Percentiles rank a stretch among this genome's conserved stretches.
These are phyloP conservation scores for Nasonia oneida DNA, from an alignment of 2,888 invertebrate genomes.

Conservation along the genomic window DNA sequence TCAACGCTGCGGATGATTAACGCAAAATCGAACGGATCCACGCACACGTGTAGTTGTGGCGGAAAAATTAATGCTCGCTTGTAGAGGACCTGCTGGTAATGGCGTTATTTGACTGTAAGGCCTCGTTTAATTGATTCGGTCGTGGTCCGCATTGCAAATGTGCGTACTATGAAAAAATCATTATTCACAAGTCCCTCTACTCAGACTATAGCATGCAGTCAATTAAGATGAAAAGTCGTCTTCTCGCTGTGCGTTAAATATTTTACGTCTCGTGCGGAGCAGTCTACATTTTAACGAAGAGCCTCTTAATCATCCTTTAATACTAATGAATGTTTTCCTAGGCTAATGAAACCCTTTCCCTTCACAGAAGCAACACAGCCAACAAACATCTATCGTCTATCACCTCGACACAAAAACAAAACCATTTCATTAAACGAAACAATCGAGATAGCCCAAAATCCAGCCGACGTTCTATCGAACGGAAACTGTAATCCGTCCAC, in stretches of 20 bases:
- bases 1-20: not conserved
- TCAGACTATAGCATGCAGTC: too few species aligned
- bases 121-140: not conserved
- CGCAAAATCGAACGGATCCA: not conserved
- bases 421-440: not conserved
- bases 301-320: not conserved
- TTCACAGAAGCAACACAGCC: too few species aligned
- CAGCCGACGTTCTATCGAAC: not conserved
- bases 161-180: not conserved
- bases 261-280: not conserved
- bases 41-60: not conserved
- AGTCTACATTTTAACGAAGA: not conserved
- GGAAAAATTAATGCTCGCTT: conserved; percentile 3
- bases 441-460: not conserved
- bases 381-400: too few species aligned
- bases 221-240: not conserved
- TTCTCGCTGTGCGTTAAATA: not conserved
- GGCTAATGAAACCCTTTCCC: too few species aligned
- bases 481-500: not conserved
- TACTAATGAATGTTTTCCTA: not conserved
- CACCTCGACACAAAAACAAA: not conserved
- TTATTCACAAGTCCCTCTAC: not conserved
- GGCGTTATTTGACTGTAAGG: not conserved
- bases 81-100: not conserved
- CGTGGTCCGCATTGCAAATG: not conserved